Conservation (phyloP, 2,113 vertebrate species). For the Macquaria australasica region DNA sequence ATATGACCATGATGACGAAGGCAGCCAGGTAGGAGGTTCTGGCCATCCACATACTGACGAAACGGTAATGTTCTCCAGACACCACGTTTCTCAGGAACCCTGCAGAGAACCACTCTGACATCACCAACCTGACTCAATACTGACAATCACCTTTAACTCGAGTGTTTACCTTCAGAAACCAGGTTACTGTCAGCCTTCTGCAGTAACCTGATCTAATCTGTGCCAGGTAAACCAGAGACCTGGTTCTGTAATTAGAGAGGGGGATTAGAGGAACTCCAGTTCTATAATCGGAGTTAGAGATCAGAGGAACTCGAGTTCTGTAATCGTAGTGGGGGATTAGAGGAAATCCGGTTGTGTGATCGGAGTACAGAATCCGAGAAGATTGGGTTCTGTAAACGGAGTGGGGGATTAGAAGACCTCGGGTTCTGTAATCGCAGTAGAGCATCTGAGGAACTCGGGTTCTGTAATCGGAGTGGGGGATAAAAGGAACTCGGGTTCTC, state of each 20-base stretch:
- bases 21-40: slow-evolving; percentile 96
- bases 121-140: neutral
- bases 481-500: neutral
- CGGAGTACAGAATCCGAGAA: neutral
- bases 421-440: neutral
- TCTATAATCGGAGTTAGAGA: too few species aligned
- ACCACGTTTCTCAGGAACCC: slow-evolving; percentile 98
- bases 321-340: too few species aligned
- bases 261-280: neutral
- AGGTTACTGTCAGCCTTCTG: too few species aligned
- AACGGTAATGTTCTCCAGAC: slow-evolving; percentile 97
- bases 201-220: too few species aligned
- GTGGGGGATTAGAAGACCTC: neutral
- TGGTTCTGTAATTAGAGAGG: neutral
- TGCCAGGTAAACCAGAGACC: too few species aligned
- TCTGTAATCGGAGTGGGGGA: neutral
- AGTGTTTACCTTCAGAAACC: too few species aligned
- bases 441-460: neutral
- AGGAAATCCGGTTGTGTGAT: neutral
- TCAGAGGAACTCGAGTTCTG: neutral
- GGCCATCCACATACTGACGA: slow-evolving; percentile 99
- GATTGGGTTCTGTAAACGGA: neutral
- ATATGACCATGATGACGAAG: slow-evolving; percentile 99
- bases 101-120: slow-evolving; percentile 67
- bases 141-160: too few species aligned